Evolutionary conservation across 2,888 invertebrate species (phyloP).

Genomic region (Diploptera punctata): DNA sequence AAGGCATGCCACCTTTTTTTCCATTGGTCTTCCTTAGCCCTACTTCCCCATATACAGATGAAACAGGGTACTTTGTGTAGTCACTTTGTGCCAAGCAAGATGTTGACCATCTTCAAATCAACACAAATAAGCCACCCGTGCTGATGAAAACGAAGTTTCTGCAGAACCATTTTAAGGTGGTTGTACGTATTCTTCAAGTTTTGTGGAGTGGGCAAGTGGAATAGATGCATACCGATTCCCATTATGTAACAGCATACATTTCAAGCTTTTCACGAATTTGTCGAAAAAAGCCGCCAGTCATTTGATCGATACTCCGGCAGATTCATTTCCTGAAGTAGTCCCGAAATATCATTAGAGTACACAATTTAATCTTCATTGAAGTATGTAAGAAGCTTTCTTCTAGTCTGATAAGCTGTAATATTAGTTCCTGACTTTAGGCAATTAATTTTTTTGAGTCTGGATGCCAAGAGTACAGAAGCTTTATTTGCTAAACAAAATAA

Average conservation of each 20-base stretch:
- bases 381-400: too few species aligned
- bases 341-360: not conserved
- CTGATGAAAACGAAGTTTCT: constrained; percentile 21
- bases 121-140: constrained; percentile 43
- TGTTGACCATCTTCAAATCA: constrained; percentile 37
- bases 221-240: not conserved
- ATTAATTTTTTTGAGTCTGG: too few species aligned
- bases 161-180: constrained; percentile 40
- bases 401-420: too few species aligned
- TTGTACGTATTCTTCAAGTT: constrained; percentile 40
- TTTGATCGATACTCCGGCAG: not conserved
- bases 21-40: constrained; percentile 44
- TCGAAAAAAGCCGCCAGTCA: constrained; percentile 1
- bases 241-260: not conserved
- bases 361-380: too few species aligned
- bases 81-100: constrained; percentile 46
- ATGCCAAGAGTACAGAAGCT: too few species aligned
- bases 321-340: not conserved
- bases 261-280: not conserved
- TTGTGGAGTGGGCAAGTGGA: constrained; percentile 29
- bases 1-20: constrained; percentile 40
- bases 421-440: too few species aligned
- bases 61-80: constrained; percentile 47
- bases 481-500: too few species aligned
- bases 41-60: constrained; percentile 47